A percentile compares a stretch with the other conserved stretches of the same genome.
phyloP scores from a whole-genome alignment of 2,888 invertebrate species.

The Euclidia mi region DNA sequence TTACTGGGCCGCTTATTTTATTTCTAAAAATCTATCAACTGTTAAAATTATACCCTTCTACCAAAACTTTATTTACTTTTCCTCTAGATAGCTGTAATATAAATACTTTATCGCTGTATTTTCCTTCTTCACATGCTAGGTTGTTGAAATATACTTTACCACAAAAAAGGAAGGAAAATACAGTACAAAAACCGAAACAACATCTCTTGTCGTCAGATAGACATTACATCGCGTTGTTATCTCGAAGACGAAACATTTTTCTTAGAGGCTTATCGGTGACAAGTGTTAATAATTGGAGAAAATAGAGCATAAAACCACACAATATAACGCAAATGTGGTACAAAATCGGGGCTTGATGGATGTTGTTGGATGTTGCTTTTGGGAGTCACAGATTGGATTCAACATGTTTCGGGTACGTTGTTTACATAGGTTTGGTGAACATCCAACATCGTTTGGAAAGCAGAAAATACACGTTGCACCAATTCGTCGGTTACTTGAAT shows the following conservation, averaged over 20 bases:
- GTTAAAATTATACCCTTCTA: not conserved
- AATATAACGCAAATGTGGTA: no score
- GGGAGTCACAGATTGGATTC: no score
- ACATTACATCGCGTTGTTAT: slow-evolving; percentile 34
- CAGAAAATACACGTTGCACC: no score
- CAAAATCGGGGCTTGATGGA: no score
- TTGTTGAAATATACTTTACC: not conserved
- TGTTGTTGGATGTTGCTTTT: no score
- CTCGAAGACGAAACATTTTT: slow-evolving; percentile 32
- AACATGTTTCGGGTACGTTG: no score
- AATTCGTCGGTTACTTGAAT: no score
- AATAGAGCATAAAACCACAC: not conserved
- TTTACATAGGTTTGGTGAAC: no score
- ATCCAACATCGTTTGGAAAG: no score
- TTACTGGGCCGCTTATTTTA: no score
- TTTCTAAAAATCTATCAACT: no score
- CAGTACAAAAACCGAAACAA: slow-evolving; percentile 40
- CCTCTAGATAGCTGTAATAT: not conserved
- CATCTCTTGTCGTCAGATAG: slow-evolving; percentile 25
- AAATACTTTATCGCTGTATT: not conserved
- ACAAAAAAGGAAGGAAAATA: slow-evolving; percentile 19
- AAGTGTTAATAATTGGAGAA: not conserved
- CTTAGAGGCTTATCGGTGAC: slow-evolving; percentile 15
- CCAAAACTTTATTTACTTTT: not conserved
- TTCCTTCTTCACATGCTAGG: no score